A percentile compares a stretch with the other conserved stretches of the same genome.
phyloP scores from a whole-genome alignment of 2,113 vertebrate species.

The Sciurus niger region DNA sequence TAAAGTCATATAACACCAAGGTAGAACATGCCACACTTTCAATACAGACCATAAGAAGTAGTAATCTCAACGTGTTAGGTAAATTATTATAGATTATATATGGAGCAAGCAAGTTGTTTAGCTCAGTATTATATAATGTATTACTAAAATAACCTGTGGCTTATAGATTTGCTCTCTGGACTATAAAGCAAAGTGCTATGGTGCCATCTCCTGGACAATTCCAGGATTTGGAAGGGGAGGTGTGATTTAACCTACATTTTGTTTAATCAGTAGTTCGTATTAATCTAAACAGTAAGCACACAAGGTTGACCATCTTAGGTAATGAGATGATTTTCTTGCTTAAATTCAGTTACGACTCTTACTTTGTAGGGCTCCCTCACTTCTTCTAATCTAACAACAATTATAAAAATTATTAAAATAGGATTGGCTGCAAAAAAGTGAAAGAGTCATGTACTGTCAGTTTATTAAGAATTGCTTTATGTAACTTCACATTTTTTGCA shows the following conservation, averaged over 20 bases:
- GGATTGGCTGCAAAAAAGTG: neutral
- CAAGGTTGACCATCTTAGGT: neutral
- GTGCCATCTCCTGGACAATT: constrained; percentile 78
- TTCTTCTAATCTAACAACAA: neutral
- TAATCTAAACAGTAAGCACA: constrained; percentile 1
- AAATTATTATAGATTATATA: constrained; percentile 32
- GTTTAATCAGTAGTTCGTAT: constrained; percentile 41
- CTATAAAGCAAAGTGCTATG: constrained; percentile 57
- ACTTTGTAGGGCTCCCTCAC: fast-evolving
- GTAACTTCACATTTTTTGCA: neutral
- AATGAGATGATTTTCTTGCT: neutral
- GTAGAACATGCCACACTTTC: constrained; percentile 7
- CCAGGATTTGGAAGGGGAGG: neutral
- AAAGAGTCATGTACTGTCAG: neutral
- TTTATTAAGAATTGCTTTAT: neutral
- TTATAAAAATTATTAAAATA: constrained; percentile 3
- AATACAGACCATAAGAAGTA: neutral
- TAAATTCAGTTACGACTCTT: neutral
- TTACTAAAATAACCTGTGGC: constrained; percentile 47
- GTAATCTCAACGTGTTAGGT: neutral
- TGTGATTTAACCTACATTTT: neutral
- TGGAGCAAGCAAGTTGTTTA: neutral
- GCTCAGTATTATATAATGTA: neutral
- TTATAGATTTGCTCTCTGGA: constrained; percentile 57
- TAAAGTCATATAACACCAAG: constrained; percentile 10